Conservation (phyloP, 2,888 invertebrate genomes). For the Luffia ferchaultella region DNA sequence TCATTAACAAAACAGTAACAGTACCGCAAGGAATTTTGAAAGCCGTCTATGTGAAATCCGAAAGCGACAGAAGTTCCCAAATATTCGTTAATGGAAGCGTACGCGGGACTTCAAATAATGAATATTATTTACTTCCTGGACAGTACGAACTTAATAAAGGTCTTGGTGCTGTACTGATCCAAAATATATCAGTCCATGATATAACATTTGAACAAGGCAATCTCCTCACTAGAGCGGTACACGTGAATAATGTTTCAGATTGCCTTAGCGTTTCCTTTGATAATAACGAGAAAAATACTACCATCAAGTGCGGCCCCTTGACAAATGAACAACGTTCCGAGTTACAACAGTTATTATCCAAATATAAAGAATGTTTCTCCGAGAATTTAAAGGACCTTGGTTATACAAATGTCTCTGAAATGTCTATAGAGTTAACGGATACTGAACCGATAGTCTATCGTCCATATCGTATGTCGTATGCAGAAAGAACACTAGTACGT, state of each 20-base stretch:
- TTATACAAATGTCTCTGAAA: background rate
- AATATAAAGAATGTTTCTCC: slow-evolving; percentile 1
- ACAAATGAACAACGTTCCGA: background rate
- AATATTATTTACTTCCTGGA: slow-evolving; percentile 4
- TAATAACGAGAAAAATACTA: background rate
- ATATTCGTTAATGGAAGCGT: background rate
- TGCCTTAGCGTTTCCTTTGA: background rate
- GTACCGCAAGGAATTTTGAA: too few relatives aligned
- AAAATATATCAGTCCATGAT: background rate
- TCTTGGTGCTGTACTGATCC: background rate
- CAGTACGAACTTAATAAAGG: background rate
- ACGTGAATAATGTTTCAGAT: background rate
- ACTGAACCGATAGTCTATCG: background rate
- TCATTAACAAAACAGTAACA: too few relatives aligned
- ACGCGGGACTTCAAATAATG: background rate
- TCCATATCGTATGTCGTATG: background rate
- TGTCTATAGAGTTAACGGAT: background rate
- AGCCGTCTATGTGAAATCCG: background rate
- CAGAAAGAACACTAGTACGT: background rate
- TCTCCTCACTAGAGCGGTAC: background rate
- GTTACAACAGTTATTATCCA: slow-evolving; percentile 1
- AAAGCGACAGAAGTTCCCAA: background rate
- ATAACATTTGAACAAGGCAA: background rate
- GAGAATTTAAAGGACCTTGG: background rate
- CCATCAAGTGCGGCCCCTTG: background rate